phyloP scores from a whole-genome alignment of 1,140 invertebrate genomes.

The Aphidius gifuensis region DNA sequence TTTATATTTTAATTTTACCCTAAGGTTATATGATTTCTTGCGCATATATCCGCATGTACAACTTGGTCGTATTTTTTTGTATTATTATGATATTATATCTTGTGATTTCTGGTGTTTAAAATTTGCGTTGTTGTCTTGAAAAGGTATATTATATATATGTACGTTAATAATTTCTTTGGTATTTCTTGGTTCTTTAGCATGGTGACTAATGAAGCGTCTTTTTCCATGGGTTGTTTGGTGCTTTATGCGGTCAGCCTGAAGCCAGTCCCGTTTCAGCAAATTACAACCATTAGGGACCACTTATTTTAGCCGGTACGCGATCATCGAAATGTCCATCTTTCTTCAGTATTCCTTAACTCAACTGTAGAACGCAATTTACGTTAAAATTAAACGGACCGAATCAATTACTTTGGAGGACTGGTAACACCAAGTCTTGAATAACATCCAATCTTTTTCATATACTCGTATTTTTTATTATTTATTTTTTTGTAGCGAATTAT shows the following conservation, averaged over 20 bases:
- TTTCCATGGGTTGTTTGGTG: conserved; percentile 34
- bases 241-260: conserved; percentile 39
- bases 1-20: no score
- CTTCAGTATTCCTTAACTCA: conserved; percentile 8
- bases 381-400: conserved; percentile 53
- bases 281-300: conserved; percentile 52
- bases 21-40: no score
- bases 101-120: no score
- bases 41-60: no score
- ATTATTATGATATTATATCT: no score
- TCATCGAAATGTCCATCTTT: conserved; percentile 41
- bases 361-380: conserved; percentile 43
- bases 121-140: not conserved
- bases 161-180: not conserved
- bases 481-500: no score
- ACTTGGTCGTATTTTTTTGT: no score
- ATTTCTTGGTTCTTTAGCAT: conserved; percentile 6
- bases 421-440: conserved; percentile 20
- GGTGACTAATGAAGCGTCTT: conserved; percentile 43
- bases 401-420: conserved; percentile 44
- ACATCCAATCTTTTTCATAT: conserved; percentile 18
- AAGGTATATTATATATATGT: not conserved
- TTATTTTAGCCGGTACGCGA: conserved; percentile 42
- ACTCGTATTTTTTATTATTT: no score
- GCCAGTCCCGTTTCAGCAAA: conserved; percentile 48